A percentile compares a stretch with the other conserved stretches of the same genome.
Conservation (phyloP, 2,888 invertebrate genomes). For the Acholoe squamosa region DNA sequence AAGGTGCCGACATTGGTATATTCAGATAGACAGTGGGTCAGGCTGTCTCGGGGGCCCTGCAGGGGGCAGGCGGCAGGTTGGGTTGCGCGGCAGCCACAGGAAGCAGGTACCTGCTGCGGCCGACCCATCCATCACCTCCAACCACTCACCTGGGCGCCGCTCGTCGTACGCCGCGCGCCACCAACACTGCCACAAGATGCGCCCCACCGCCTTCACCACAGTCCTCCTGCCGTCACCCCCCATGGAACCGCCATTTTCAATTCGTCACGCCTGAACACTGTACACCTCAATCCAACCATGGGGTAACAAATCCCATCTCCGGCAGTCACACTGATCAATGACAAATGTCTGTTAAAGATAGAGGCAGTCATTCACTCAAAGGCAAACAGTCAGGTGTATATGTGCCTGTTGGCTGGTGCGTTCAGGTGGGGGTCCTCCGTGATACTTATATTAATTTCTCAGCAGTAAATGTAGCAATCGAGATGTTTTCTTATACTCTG, state of each 20-base stretch:
- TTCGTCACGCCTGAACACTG: slow-evolving; percentile 23
- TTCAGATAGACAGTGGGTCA: slow-evolving; percentile 11
- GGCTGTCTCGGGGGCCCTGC: slow-evolving; percentile 50
- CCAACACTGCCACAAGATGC: background rate
- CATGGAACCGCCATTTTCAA: background rate
- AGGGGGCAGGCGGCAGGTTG: slow-evolving; percentile 5
- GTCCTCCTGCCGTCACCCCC: background rate
- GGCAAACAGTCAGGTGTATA: background rate
- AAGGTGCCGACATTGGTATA: background rate
- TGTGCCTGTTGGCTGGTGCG: background rate
- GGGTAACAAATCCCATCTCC: slow-evolving; percentile 12
- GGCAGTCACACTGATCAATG: background rate
- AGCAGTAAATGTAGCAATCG: too few species aligned
- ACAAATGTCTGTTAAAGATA: background rate
- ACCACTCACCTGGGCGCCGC: slow-evolving; percentile 34
- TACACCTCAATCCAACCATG: background rate
- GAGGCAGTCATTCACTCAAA: background rate
- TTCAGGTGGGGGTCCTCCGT: background rate
- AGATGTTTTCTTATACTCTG: too few species aligned
- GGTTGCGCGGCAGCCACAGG: background rate
- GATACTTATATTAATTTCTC: background rate
- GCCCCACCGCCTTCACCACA: background rate
- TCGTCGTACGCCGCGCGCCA: too few species aligned
- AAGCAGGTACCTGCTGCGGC: slow-evolving; percentile 18
- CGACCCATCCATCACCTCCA: slow-evolving; percentile 35